Conservation (phyloP, 2,888 invertebrate species). For the Cheilosia urbana region DNA sequence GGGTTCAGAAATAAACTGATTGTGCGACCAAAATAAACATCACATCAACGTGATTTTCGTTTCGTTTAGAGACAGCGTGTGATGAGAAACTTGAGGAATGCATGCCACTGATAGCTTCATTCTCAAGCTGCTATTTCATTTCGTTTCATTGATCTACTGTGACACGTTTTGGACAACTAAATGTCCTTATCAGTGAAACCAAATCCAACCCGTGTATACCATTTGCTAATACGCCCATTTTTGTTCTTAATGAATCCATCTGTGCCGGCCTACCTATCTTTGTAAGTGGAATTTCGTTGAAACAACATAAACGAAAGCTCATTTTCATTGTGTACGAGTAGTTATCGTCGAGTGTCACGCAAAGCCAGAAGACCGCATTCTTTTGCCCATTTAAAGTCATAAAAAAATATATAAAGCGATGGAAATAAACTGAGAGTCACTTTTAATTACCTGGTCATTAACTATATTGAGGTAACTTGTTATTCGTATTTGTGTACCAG, state of each 20-base stretch:
- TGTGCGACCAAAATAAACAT: slow-evolving; percentile 52
- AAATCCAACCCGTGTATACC: slow-evolving; percentile 5
- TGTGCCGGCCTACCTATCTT: background rate
- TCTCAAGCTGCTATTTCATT: slow-evolving; percentile 21
- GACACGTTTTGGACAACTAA: background rate
- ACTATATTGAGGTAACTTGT: slow-evolving; percentile 42
- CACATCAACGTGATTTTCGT: slow-evolving; percentile 11
- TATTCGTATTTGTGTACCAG: slow-evolving; percentile 13
- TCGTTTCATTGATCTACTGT: slow-evolving; percentile 23
- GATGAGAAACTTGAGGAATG: slow-evolving; percentile 16
- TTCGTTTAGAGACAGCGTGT: slow-evolving; percentile 14
- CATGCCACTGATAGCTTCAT: slow-evolving; percentile 13
- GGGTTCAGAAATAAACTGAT: slow-evolving; percentile 31
- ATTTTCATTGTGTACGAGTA: slow-evolving; percentile 28
- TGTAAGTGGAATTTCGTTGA: background rate
- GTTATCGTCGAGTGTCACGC: slow-evolving; percentile 49
- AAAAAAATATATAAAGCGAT: background rate
- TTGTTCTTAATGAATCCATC: slow-evolving; percentile 18
- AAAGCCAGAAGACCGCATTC: slow-evolving; percentile 27
- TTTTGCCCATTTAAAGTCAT: slow-evolving; percentile 26
- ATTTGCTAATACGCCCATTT: slow-evolving; percentile 33
- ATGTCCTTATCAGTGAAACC: slow-evolving; percentile 34
- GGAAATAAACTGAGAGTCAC: slow-evolving; percentile 22
- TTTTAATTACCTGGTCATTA: slow-evolving; percentile 36
- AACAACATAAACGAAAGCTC: slow-evolving; percentile 40